Base-by-base conservation (phyloP, 2,797 vertebrate species). In the Danio aesculapii region DNA sequence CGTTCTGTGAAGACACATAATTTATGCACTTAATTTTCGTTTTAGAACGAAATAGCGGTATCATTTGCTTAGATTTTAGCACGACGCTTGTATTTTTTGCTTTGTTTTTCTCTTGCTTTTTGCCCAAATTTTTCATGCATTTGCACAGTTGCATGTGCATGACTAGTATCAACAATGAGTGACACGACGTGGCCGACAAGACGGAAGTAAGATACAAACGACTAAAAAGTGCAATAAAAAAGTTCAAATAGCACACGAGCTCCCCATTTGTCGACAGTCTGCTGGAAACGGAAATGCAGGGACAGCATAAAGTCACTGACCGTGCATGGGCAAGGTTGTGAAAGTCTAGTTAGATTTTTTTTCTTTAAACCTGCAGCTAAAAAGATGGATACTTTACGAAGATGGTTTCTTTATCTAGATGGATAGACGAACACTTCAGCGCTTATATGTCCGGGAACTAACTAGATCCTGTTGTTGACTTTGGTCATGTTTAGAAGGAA, bases 151-250 rank as follows among this genome's bases (percentile, higher is more conserved):
- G n/a, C n/a, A n/a, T 78, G 74, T 62, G 3, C 13, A 44, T 49
- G 16, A 30, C 19, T 59, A 67, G 73, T 66, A 74, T 81, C 74
- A 81, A 39, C 75, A 81, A 72, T 63, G 83, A 74, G 75, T 86
- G 68, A 78, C 79, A 85, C 68, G 76, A 72, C 59, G 75, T 61
- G 30, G 57, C 19, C 57, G 58, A 49, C 77, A 49, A 79, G n/a
- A 84, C 68, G 85, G 80, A 88, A 86, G 81, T 85, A 83, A 82
- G 75, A 83, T 79, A 78, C 83, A 87, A 84, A 89, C 85, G 81
- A 85, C 64, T 71, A 68, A 86, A 86, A 82, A 81, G 78, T 86
- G 81, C 86, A 82, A 90, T 91, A 83, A 89, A 89, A 77, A 50
- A 30, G 76, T 62, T 83, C 68, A 64, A 79, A 84, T 67, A 82